Conservation (phyloP, 2,797 vertebrate species). For the Acanthurus leucopareius region DNA sequence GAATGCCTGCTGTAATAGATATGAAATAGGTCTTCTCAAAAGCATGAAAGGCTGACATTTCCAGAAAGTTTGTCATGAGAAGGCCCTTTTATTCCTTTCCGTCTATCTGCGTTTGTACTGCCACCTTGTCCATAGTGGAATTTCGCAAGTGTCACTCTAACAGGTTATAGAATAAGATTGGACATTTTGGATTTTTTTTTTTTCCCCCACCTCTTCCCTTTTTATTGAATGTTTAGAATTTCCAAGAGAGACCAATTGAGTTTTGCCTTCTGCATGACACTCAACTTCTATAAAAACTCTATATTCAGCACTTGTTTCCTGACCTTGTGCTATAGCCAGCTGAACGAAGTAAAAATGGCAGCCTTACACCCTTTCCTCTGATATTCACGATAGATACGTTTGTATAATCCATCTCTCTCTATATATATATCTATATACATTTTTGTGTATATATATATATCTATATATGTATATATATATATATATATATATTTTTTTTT, state of each 20-base stretch:
- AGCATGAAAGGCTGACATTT: constrained; percentile 91
- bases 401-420: background rate
- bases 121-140: constrained; percentile 87
- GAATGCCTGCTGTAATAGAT: constrained; percentile 92
- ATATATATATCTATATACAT: background rate
- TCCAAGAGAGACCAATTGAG: constrained; percentile 80
- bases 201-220: constrained; percentile 64
- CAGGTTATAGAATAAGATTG: constrained; percentile 83
- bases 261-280: constrained; percentile 70
- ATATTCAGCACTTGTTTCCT: constrained; percentile 71
- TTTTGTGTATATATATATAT: background rate
- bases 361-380: background rate
- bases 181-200: constrained; percentile 82
- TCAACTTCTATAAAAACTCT: constrained; percentile 64
- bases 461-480: too few species aligned
- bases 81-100: constrained; percentile 87
- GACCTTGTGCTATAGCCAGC: constrained; percentile 47
- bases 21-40: constrained; percentile 91
- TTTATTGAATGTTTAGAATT: constrained; percentile 77
- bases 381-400: background rate
- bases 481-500: background rate
- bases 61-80: constrained; percentile 89
- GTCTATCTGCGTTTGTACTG: constrained; percentile 88
- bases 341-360: constrained; percentile 30
- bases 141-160: constrained; percentile 88